Conservation (phyloP, 2,888 invertebrate genomes). For the Drosophila atroscutellata region DNA sequence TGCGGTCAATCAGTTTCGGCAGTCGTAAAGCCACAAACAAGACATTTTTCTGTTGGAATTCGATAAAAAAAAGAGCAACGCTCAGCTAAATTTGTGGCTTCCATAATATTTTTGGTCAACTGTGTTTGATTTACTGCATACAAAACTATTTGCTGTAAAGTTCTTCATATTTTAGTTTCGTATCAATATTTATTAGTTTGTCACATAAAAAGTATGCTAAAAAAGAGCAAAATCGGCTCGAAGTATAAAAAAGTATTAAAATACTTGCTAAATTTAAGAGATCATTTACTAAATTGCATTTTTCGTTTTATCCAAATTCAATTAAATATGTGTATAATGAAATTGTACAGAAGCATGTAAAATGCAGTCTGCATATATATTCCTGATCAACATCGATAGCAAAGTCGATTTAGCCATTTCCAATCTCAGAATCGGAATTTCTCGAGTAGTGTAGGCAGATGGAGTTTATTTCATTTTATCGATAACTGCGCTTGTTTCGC, state of each 20-base stretch:
- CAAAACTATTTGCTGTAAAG: neutral
- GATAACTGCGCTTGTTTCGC: neutral
- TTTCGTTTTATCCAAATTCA: neutral
- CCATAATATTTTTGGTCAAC: neutral
- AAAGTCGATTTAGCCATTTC: neutral
- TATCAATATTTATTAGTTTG: neutral
- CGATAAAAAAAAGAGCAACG: constrained; percentile 6
- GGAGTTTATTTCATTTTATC: neutral
- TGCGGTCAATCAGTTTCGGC: constrained; percentile 41
- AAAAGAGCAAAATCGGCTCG: neutral
- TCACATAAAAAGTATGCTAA: neutral
- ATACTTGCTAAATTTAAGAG: neutral
- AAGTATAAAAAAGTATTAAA: neutral
- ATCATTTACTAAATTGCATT: neutral
- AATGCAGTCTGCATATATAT: neutral
- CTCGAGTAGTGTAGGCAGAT: neutral
- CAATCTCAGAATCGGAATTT: neutral
- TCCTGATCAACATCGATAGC: neutral
- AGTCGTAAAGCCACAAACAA: constrained; percentile 44
- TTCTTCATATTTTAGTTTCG: neutral
- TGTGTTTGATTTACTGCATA: neutral
- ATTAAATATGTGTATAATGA: neutral
- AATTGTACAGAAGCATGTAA: neutral
- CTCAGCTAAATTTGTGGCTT: neutral
- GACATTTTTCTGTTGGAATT: constrained; percentile 17